Base-by-base conservation (phyloP, 2,113 vertebrate genomes). In the Corythornis cristatus region DNA sequence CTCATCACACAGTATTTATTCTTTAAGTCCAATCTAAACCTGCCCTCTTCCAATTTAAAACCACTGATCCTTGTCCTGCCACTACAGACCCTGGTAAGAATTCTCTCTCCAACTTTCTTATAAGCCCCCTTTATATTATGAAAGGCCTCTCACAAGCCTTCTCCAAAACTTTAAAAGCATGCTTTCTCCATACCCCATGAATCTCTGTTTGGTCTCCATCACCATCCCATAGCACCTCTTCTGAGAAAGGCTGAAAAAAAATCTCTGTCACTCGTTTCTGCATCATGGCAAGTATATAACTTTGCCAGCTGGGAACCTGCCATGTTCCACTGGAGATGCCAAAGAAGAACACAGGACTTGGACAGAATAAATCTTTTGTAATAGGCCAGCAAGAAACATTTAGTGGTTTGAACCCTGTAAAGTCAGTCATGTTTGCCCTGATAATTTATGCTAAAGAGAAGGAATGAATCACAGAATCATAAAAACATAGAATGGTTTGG, bases 331-430 rank as follows among this genome's bases (percentile, higher is more conserved):
- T 93, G 74, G 48, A 83, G n/a, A 76, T 68, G 60, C 25, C 74
- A 92, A 87, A 94, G 76, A 48, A 94, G 58, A 77, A 82, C 58
- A 77, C 43, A 60, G 26, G 35, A 78, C 56, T 80, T 90, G 81
- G 66, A 87, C 28, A 65, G 62, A 77, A 87, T n/a, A 86, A 90
- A 70, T 11, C 11, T 92, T 76, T 76, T 89, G 42, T 79, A 84
- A 85, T 76, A 79, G 1, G 4, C 18, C 46, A 89, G 43, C 26
- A 93, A 87, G 46, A 83, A 85, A 67, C 21, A 6, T 61, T 85
- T 82, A 76, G 67, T 71, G 77, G 46, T 83, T 94, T 83, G 50
- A 67, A 82, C 25, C 46, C 51, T 37, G 20, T 57, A 46, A 67
- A 71, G 54, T 77, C 56, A 67, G 42, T 64, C 51, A 74, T 74